phyloP scores from a whole-genome alignment of 2,113 vertebrate genomes.

The Galemys pyrenaicus region DNA sequence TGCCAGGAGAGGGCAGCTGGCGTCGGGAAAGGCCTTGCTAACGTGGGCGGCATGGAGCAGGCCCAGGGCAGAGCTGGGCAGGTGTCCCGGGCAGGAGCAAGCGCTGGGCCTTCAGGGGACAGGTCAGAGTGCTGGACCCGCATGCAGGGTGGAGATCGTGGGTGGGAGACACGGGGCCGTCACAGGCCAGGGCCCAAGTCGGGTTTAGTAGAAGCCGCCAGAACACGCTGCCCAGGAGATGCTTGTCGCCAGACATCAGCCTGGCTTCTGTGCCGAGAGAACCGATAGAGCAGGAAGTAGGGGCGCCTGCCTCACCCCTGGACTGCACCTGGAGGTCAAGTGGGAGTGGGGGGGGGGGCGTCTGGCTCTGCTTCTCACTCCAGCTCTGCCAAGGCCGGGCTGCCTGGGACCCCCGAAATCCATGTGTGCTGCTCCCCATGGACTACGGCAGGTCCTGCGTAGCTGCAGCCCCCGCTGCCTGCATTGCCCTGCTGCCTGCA shows the following conservation, averaged over 20 bases:
- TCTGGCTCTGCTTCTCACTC: too few species aligned
- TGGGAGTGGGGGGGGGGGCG: too few species aligned
- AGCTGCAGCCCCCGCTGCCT: too few species aligned
- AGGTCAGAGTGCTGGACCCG: background rate
- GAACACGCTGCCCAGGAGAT: rapidly evolving
- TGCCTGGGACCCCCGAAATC: too few species aligned
- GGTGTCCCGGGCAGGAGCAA: background rate
- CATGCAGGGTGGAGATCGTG: rapidly evolving
- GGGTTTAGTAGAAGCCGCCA: background rate
- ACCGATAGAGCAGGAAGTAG: rapidly evolving
- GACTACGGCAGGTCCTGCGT: too few species aligned
- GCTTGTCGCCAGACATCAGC: rapidly evolving
- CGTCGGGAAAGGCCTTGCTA: too few species aligned
- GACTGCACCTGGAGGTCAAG: rapidly evolving
- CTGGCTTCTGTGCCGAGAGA: background rate
- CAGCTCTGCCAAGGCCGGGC: too few species aligned
- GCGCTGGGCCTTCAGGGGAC: background rate
- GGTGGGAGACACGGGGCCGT: rapidly evolving
- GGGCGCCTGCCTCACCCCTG: rapidly evolving
- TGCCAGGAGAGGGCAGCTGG: background rate
- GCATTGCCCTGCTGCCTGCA: too few species aligned
- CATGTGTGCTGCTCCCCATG: too few species aligned
- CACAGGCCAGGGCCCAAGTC: background rate
- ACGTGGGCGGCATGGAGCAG: too few species aligned
- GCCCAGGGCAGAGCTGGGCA: rapidly evolving